Conservation (phyloP, 2,113 vertebrate genomes). For the Cettia cetti region DNA sequence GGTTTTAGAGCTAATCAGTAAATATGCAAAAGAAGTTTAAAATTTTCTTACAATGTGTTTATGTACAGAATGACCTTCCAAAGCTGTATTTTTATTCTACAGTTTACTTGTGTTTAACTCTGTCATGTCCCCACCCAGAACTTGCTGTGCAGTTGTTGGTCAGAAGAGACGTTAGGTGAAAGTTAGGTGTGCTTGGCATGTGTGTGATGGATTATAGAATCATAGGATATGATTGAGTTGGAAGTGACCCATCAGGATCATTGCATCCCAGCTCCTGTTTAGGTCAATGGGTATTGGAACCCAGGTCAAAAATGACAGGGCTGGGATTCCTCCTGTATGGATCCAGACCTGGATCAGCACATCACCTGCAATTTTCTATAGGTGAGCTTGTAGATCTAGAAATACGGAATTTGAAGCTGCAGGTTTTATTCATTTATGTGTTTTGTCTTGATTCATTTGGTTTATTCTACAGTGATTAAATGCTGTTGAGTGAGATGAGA, state of each 20-base stretch:
- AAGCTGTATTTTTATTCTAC: background rate
- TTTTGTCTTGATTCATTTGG: background rate
- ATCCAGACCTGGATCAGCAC: background rate
- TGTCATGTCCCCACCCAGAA: background rate
- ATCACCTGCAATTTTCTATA: background rate
- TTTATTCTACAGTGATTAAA: background rate
- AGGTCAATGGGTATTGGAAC: background rate
- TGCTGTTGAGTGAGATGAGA: background rate
- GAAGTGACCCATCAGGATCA: background rate
- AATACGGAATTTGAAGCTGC: background rate
- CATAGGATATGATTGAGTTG: background rate
- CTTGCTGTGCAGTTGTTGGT: background rate
- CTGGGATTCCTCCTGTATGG: background rate
- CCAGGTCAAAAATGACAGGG: background rate
- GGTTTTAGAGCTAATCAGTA: background rate
- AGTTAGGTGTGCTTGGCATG: background rate
- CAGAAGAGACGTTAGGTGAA: fast-evolving
- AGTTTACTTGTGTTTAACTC: background rate
- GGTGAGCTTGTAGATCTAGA: background rate
- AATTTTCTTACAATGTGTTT: background rate
- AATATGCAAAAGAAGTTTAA: background rate
- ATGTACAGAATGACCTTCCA: background rate
- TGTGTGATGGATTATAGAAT: background rate
- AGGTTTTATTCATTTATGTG: background rate
- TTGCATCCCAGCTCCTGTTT: background rate